Base-by-base conservation (phyloP, 2,797 vertebrate genomes). In the Etheostoma nigrum region DNA sequence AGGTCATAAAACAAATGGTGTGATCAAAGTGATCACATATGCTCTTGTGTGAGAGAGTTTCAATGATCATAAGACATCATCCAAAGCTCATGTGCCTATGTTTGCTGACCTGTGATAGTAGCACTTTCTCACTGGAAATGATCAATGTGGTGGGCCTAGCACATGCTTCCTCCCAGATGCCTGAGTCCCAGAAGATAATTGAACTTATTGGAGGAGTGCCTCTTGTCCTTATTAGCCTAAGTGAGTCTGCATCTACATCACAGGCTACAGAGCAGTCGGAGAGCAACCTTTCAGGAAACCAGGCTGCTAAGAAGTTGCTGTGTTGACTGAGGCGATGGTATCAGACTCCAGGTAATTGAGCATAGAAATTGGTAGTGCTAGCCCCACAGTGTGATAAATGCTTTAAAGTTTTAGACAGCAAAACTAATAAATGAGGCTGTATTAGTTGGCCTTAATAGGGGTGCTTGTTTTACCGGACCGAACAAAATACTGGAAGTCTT, bases 301-400 rank as follows among this genome's bases (percentile, higher is more conserved):
- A 89, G 72, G 80, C 72, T 75, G 65, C 55, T 19, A 9, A 61
- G 54, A 23, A 75, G 64, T 47, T 74, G 18, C 78, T 67, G 67
- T 76, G 82, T 72, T 86, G 84, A 89, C 83, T 70, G 51, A 74
- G 70, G 67, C n/a, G 51, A 86, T 83, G 67, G 67, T 79, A 87
- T 90, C 86, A 82, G 57, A 73, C 61, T 6, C 36, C 47, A 53
- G 63, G 72, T 84, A 92, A 89, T 75, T 85, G 86, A 88, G 86
- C 47, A 2, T 74, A 77, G 72, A 88, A 90, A 90, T 86, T 87
- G 85, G 79, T 72, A 71, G 54, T 45, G 60, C 75, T 88, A 83
- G 78, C 84, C 88, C 67, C 81, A 74, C 72, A 73, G 75, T 33
- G 70, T 86, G 85, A 84, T 86, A 85, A 90, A 86, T 76, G 71